Percentiles rank a stretch among this genome's conserved stretches.
Evolutionary conservation across 64 coral and sea anemone genomes (phyloP).

Genomic region (Astreopora myriophthalma): DNA sequence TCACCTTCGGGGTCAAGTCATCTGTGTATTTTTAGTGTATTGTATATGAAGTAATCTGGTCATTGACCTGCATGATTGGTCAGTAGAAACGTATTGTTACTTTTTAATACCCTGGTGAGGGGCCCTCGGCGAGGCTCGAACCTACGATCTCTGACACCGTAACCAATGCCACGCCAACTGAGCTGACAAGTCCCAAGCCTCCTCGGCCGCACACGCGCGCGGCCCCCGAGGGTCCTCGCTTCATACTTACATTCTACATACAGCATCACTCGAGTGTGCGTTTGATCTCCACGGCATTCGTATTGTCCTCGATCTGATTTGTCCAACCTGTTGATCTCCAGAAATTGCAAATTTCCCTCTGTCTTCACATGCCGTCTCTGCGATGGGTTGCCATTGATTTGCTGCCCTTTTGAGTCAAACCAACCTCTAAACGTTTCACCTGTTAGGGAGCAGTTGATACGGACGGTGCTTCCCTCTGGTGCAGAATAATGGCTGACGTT

Average conservation of each 20-base stretch:
- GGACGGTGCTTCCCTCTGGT: neutral
- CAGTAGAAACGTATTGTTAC: no score
- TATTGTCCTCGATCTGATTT: slow-evolving; percentile 45
- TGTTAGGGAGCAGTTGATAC: slow-evolving; percentile 52
- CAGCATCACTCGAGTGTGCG: neutral
- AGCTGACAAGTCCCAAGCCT: no score
- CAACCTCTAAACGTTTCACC: slow-evolving; percentile 29
- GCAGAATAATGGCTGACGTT: neutral
- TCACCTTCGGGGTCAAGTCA: no score
- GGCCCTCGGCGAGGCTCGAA: no score
- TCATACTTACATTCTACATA: slow-evolving; percentile 74
- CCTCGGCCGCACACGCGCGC: no score
- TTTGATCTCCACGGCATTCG: slow-evolving; percentile 40
- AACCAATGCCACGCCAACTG: no score
- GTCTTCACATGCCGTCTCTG: slow-evolving; percentile 41
- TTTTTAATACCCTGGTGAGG: no score
- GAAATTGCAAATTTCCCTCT: slow-evolving; percentile 5
- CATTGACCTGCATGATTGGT: no score
- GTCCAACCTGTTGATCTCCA: slow-evolving; percentile 46
- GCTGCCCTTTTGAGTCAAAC: slow-evolving; percentile 41
- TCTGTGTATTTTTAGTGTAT: no score
- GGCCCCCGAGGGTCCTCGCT: neutral
- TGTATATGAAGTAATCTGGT: no score
- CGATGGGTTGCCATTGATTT: slow-evolving; percentile 11
- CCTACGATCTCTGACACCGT: no score